Evolutionary conservation across 2,113 vertebrate genomes (phyloP).

Genomic region (Rallus limicola): DNA sequence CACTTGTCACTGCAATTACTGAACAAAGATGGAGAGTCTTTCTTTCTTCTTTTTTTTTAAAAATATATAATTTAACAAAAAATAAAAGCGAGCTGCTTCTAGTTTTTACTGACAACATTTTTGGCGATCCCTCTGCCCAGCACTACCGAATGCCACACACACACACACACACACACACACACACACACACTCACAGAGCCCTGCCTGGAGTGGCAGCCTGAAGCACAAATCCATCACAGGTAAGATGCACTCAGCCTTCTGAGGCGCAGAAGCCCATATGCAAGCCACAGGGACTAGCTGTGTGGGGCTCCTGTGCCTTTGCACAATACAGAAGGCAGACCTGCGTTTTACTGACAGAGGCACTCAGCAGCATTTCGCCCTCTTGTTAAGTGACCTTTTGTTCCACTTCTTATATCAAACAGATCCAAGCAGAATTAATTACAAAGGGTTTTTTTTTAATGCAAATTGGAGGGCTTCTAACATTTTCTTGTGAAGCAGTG

Average conservation of each 20-base stretch:
- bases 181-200: neutral
- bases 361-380: neutral
- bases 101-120: constrained; percentile 52
- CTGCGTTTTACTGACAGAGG: neutral
- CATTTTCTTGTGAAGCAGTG: neutral
- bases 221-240: neutral
- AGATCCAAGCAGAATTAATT: neutral
- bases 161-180: neutral
- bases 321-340: neutral
- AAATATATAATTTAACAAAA: no score
- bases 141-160: neutral
- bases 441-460: neutral
- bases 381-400: neutral
- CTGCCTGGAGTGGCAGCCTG: neutral
- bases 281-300: neutral
- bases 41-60: neutral
- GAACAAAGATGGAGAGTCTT: neutral
- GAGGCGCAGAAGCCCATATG: neutral
- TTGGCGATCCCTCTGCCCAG: neutral
- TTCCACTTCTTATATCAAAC: neutral
- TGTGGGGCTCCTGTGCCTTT: neutral
- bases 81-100: neutral
- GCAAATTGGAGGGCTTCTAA: neutral
- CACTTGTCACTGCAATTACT: neutral
- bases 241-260: neutral